Evolutionary conservation across 2,797 vertebrate genomes (phyloP).

Genomic region (Gymnothorax reevesii): DNA sequence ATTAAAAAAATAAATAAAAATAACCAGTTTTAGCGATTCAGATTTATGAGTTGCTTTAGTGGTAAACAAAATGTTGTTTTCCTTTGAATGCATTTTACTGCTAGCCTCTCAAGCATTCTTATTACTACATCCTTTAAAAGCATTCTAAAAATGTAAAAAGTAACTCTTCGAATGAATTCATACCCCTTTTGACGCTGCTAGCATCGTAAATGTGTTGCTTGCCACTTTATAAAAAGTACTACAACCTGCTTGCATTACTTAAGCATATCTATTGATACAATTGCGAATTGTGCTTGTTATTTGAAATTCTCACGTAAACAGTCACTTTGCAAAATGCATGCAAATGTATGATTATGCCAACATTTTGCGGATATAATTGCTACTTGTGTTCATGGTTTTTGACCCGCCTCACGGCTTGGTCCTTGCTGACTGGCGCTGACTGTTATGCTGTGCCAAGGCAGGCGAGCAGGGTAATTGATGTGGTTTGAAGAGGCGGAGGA

Average conservation of each 20-base stretch:
- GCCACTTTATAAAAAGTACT: background rate
- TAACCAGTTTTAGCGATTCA: background rate
- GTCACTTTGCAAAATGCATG: background rate
- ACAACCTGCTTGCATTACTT: background rate
- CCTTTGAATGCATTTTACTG: background rate
- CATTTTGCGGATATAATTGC: background rate
- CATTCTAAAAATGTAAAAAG: background rate
- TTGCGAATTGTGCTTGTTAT: background rate
- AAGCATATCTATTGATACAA: background rate
- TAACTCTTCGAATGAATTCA: background rate
- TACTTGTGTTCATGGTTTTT: background rate
- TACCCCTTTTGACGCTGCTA: background rate
- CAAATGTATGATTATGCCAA: background rate
- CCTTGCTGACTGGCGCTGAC: background rate
- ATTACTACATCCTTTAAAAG: background rate
- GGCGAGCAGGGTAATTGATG: slow-evolving; percentile 47
- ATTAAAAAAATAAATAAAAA: background rate
- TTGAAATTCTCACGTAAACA: background rate
- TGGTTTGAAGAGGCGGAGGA: slow-evolving; percentile 39
- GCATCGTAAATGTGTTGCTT: background rate
- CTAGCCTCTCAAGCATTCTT: background rate
- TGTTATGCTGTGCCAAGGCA: background rate
- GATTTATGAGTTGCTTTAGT: background rate
- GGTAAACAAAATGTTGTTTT: background rate
- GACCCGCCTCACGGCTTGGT: background rate